Evolutionary conservation across 2,113 vertebrate genomes (phyloP), one percentile per base, ranked within the genome.

Genomic region (Lamprologus lemairii): DNA sequence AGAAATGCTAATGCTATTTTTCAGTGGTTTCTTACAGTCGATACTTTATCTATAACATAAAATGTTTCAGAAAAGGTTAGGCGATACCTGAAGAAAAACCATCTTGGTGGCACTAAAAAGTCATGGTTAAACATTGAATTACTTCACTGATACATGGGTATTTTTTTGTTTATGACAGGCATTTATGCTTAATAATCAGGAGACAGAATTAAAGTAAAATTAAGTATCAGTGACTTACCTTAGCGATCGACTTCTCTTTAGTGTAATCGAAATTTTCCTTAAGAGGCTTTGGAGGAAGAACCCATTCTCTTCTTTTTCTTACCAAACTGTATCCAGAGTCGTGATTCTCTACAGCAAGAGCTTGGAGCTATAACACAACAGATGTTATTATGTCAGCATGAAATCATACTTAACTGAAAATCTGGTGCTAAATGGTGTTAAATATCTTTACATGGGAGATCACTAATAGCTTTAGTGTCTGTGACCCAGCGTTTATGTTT

Each of bases 251-350:
- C 26, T 96, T 94, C 42, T 23, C 88, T 0, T 42, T 35, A 7
- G 95, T 97, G 82, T 97, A 97, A 86, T 99, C 96, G 5, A 88
- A 57, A 33, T 97, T 97, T 83, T 98, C 98, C 4, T 7, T 71
- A 47, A 99, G 92, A 19, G 83, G 13, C 33, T 93, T 95, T 0
- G 98, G 96, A 40, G 97, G 97, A 0, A 97, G 94, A 55, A 97
- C 94, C 98, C 98, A 99, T 55, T 97, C 95, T 42, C 97, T 91
- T 87, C 94, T 98, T 28, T 96, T 96, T 73, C 98, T 96, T 2
- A 87, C 55, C 11, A 91, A 85, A 19, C 6, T 21, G 5, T 23
- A 16, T 35, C 12, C 47, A 26, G 86, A 73, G 28, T 45, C 13
- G 42, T 63, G 31, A 7, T 55, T 60, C 37, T 85, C 19, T 12